Conservation (phyloP, 2,888 invertebrate genomes). For the Drosophila cyrtoloma region DNA sequence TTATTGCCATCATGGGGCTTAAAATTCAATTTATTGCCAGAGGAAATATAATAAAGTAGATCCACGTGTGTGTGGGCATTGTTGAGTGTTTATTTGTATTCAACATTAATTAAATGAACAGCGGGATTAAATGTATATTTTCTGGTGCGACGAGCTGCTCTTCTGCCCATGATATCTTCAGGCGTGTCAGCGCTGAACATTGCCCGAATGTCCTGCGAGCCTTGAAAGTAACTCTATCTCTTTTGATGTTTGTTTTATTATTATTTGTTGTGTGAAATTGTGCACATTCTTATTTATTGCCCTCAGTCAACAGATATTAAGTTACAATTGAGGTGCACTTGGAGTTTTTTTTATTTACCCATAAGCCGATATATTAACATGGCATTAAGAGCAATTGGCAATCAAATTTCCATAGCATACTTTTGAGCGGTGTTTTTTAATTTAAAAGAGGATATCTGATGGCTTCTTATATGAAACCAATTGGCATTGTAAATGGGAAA, state of each 20-base stretch:
- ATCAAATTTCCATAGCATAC: slow-evolving; percentile 39
- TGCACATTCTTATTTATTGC: slow-evolving; percentile 53
- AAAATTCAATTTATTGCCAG: slow-evolving; percentile 71
- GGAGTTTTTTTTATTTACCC: slow-evolving; percentile 38
- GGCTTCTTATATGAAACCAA: slow-evolving; percentile 11
- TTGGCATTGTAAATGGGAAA: neutral
- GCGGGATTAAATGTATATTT: slow-evolving; percentile 65
- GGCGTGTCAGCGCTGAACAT: slow-evolving; percentile 23
- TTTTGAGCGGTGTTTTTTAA: slow-evolving; percentile 18
- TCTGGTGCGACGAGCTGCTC: slow-evolving; percentile 4
- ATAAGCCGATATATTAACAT: slow-evolving; percentile 22
- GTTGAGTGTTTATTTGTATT: slow-evolving; percentile 64
- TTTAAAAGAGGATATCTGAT: neutral
- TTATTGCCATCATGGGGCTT: slow-evolving; percentile 49
- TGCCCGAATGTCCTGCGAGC: neutral
- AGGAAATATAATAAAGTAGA: slow-evolving; percentile 43
- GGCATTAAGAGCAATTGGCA: neutral
- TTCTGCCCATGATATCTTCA: slow-evolving; percentile 11
- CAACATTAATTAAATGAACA: slow-evolving; percentile 76
- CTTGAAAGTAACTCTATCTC: neutral
- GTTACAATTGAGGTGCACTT: slow-evolving; percentile 29
- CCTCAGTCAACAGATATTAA: slow-evolving; percentile 52
- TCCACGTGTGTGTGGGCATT: slow-evolving; percentile 4
- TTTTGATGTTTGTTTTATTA: slow-evolving; percentile 7
- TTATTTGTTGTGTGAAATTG: slow-evolving; percentile 54